Evolutionary conservation across 2,113 vertebrate species (phyloP).

Genomic region (Hiodon tergisus): DNA sequence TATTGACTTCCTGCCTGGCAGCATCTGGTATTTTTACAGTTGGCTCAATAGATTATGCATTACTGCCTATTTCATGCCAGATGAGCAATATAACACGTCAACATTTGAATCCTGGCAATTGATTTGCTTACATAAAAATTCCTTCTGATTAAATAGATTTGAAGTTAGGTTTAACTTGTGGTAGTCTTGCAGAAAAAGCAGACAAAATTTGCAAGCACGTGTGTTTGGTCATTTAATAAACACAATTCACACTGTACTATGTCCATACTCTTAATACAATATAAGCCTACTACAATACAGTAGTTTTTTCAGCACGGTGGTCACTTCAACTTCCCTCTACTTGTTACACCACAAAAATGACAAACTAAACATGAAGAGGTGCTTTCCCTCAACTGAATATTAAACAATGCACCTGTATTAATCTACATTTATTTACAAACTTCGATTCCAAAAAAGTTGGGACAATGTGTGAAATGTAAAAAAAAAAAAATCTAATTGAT

Average conservation of each 20-base stretch:
- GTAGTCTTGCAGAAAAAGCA: background rate
- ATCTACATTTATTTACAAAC: no score
- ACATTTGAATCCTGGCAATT: slow-evolving; percentile 41
- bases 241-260: background rate
- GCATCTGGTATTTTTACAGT: slow-evolving; percentile 52
- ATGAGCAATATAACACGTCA: slow-evolving; percentile 38
- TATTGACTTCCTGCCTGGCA: slow-evolving; percentile 46
- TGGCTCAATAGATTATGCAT: slow-evolving; percentile 52
- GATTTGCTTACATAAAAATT: slow-evolving; percentile 33
- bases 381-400: no score
- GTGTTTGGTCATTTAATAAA: background rate
- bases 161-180: slow-evolving; percentile 33
- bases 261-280: background rate
- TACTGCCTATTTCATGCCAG: slow-evolving; percentile 38
- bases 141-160: slow-evolving; percentile 20
- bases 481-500: no score
- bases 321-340: no score
- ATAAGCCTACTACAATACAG: background rate
- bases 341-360: no score
- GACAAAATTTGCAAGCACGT: background rate
- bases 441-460: no score
- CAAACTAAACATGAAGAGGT: no score
- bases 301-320: background rate
- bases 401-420: no score
- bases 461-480: no score